Percentiles rank a stretch among this genome's conserved stretches.
phyloP scores from a whole-genome alignment of 2,888 invertebrate species.

The Drosophila percnosoma region DNA sequence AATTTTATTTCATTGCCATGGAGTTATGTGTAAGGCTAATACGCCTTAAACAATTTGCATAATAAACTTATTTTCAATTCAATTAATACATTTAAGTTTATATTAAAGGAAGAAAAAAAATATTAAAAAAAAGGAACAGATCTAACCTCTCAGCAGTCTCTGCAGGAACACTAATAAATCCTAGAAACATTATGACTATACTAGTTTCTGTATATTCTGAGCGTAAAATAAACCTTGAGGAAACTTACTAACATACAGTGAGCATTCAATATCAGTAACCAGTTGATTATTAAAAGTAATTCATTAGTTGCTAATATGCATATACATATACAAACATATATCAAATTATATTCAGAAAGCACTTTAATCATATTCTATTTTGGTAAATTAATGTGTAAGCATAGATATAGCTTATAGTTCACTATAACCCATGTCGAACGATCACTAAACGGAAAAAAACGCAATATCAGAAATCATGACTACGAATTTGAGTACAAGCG shows the following conservation, averaged over 20 bases:
- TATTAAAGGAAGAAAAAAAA: neutral
- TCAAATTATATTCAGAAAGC: neutral
- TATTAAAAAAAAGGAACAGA: neutral
- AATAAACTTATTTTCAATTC: neutral
- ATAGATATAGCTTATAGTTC: neutral
- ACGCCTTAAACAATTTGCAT: neutral
- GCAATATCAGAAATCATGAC: slow-evolving; percentile 8
- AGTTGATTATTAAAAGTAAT: neutral
- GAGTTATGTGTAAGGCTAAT: slow-evolving; percentile 14
- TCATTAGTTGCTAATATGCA: neutral
- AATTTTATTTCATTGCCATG: slow-evolving; percentile 7
- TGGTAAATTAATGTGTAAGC: neutral
- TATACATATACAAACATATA: neutral
- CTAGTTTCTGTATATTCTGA: slow-evolving; percentile 7
- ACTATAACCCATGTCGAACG: neutral
- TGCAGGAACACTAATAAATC: neutral
- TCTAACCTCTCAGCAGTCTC: neutral
- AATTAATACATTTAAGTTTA: neutral
- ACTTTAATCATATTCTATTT: neutral
- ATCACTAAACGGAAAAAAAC: slow-evolving; percentile 4
- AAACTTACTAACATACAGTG: slow-evolving; percentile 14
- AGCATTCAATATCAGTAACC: slow-evolving; percentile 9
- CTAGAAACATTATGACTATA: slow-evolving; percentile 3
- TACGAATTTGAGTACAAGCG: slow-evolving; percentile 31
- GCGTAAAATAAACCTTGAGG: slow-evolving; percentile 1